A percentile compares a stretch with the other conserved stretches of the same genome.
phyloP scores from a whole-genome alignment of 2,113 vertebrate species.

The Cariama cristata region DNA sequence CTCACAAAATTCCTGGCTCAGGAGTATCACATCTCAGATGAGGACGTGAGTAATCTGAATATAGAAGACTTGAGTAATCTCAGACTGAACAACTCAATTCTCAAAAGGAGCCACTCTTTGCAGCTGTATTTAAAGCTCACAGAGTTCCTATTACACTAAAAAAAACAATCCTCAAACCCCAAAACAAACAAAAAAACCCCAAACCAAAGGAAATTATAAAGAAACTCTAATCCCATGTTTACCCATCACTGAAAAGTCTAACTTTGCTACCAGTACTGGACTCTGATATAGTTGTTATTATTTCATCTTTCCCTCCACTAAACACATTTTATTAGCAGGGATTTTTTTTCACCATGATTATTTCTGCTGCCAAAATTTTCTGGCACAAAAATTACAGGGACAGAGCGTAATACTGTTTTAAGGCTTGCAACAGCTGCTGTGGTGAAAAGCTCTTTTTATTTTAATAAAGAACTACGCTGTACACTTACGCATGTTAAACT shows the following conservation, averaged over 20 bases:
- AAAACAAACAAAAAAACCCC: background rate
- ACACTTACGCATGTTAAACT: background rate
- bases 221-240: background rate
- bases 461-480: background rate
- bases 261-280: background rate
- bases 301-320: background rate
- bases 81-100: background rate
- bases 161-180: background rate
- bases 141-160: background rate
- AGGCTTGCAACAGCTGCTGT: constrained; percentile 39
- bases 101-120: background rate
- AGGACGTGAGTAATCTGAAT: background rate
- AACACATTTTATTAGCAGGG: background rate
- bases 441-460: constrained; percentile 45
- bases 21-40: background rate
- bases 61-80: background rate
- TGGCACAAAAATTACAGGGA: constrained; percentile 47
- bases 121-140: background rate
- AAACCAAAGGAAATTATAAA: background rate
- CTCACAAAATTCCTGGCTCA: background rate
- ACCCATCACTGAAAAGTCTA: background rate
- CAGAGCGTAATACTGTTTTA: constrained; percentile 38
- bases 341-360: background rate
- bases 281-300: background rate
- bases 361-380: constrained; percentile 48